Evolutionary conservation across 2,797 vertebrate genomes (phyloP), one percentile per base, ranked within the genome.

Genomic region (Catamblyrhynchus diadema): DNA sequence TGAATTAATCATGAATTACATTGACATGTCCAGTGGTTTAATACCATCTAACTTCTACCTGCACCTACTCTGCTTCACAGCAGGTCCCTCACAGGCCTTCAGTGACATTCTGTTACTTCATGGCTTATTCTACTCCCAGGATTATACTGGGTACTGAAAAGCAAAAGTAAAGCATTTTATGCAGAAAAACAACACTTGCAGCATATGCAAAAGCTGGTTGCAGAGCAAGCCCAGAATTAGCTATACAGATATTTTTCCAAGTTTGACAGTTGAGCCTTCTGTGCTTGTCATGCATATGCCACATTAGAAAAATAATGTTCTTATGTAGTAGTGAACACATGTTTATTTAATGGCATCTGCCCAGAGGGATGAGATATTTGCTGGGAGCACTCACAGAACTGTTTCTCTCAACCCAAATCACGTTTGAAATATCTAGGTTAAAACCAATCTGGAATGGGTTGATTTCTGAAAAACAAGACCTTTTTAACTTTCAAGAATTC

Each of bases 361-460:
- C 96, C 92, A 96, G 95, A 57, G 89, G 94, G 95, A 97, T 97
- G 98, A 97, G 94, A 81, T 86, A 97, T 97, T 97, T 95, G 97
- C 97, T 97, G 98, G 97, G 97, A 97, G 97, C 78, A 86, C 96
- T 96, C 91, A 91, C 86, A 84, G 74, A 96, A 95, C 81, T 79
- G 73, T 67, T 88, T 90, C 84, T 96, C 97, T 97, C 96, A 97
- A 98, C 98, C 97, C 98, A 98, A 98, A 98, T 97, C 98, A 96
- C 74, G 50, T 97, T 94, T 98, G 98, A 98, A 98, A 97, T 98
- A 98, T 98, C 98, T 98, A 97, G 98, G 98, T 98, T 97, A 95
- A 93, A 94, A 94, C 48, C 23, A 7, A 92, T 94, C 72, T 33
- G 90, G 56, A 96, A 80, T 32, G 69, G 86, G 82, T 77, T 91